phyloP scores from a whole-genome alignment of 30 jellyfish, hydroid and myxozoan genomes.

The Morbakka virulenta region DNA sequence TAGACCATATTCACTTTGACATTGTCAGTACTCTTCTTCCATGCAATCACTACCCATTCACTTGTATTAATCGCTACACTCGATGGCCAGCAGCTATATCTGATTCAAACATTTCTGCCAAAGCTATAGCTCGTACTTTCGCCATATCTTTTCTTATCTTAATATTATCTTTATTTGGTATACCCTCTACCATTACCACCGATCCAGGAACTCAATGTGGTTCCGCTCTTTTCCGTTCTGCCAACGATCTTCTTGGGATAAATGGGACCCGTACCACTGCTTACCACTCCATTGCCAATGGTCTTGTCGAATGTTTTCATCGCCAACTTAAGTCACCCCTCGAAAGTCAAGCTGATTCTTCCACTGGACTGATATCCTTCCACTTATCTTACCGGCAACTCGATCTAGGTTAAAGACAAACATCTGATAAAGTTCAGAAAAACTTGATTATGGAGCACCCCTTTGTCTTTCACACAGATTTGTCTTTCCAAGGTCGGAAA shows the following conservation, averaged over 20 bases:
- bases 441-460: too few relatives aligned
- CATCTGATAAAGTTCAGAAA: too few relatives aligned
- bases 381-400: too few relatives aligned
- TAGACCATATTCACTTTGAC: slow-evolving; percentile 42
- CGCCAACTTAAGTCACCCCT: slow-evolving; percentile 24
- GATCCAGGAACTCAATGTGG: slow-evolving; percentile 59
- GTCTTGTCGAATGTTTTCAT: slow-evolving; percentile 44
- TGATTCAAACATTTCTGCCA: slow-evolving; percentile 34
- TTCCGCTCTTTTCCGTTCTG: slow-evolving; percentile 8
- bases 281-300: slow-evolving; percentile 57
- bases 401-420: too few relatives aligned
- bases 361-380: too few relatives aligned
- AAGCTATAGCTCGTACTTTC: slow-evolving; percentile 25
- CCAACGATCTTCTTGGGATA: background rate
- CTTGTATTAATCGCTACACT: slow-evolving; percentile 35
- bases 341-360: too few relatives aligned
- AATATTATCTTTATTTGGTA: slow-evolving; percentile 31
- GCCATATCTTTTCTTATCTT: slow-evolving; percentile 3
- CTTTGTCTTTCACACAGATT: too few relatives aligned
- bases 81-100: slow-evolving; percentile 53
- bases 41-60: slow-evolving; percentile 1
- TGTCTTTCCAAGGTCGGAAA: too few relatives aligned
- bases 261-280: slow-evolving; percentile 32
- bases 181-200: slow-evolving; percentile 33
- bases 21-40: slow-evolving; percentile 39